phyloP scores from a whole-genome alignment of 37 sponge, comb jelly and placozoan species.

The Cliona cf. orientalis region DNA sequence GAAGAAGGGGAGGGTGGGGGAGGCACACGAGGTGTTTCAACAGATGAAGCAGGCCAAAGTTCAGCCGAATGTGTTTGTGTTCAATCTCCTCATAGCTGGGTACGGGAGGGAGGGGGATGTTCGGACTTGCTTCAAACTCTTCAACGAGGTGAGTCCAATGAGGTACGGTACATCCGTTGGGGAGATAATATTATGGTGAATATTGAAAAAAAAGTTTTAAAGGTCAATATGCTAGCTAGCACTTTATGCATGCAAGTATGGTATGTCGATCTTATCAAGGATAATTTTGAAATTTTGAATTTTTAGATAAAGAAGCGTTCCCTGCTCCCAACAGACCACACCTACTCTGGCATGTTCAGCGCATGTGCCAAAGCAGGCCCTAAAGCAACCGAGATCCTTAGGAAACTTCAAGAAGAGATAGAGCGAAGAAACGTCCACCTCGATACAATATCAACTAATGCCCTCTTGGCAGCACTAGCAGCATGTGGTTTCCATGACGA shows the following conservation, averaged over 20 bases:
- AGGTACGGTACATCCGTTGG: too few relatives aligned
- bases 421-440: conserved; percentile 57
- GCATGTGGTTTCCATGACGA: conserved; percentile 38
- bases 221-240: too few relatives aligned
- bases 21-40: conserved; percentile 59
- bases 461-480: conserved; percentile 57
- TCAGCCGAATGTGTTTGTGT: conserved; percentile 32
- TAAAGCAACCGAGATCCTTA: conserved; percentile 1
- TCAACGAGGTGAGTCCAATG: conserved; percentile 66
- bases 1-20: conserved; percentile 39
- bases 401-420: conserved; percentile 58
- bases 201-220: too few relatives aligned
- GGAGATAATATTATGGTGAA: too few relatives aligned
- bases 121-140: conserved; percentile 56
- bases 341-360: conserved; percentile 69
- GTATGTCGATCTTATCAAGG: too few relatives aligned
- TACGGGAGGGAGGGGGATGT: conserved; percentile 37
- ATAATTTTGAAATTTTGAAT: too few relatives aligned
- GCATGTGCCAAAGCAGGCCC: conserved; percentile 62
- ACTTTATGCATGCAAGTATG: too few relatives aligned
- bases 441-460: conserved; percentile 59
- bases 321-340: conserved; percentile 56
- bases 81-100: conserved; percentile 63
- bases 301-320: conserved; percentile 72
- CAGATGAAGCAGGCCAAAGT: conserved; percentile 46